Percentiles rank a stretch among this genome's conserved stretches.
Conservation (phyloP, 2,888 invertebrate species). For the Noctua janthe region DNA sequence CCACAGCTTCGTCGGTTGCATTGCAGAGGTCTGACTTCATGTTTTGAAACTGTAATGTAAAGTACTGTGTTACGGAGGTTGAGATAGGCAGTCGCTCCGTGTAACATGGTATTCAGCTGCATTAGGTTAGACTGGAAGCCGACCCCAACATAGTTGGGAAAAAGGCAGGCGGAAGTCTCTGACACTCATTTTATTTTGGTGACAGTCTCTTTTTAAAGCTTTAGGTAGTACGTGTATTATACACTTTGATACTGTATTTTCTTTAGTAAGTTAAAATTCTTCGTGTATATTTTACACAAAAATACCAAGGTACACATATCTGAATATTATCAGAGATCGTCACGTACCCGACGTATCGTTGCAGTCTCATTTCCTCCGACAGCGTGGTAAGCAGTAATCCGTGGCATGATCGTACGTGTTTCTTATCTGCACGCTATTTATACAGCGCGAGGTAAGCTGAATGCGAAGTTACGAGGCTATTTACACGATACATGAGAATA, state of each 20-base stretch:
- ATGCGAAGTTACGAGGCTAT: constrained; percentile 9
- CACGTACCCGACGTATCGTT: constrained; percentile 24
- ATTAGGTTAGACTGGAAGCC: not conserved
- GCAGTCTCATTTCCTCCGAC: constrained; percentile 52
- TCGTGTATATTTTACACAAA: not conserved
- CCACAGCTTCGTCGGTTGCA: not conserved
- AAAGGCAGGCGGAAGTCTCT: not conserved
- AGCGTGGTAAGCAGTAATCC: constrained; percentile 25
- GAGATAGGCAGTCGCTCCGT: too few relatives aligned
- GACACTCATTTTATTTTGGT: not conserved
- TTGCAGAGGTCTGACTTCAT: not conserved
- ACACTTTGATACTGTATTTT: not conserved
- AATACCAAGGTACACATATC: too few relatives aligned
- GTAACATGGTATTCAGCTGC: not conserved
- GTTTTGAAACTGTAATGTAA: not conserved
- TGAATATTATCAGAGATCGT: constrained; percentile 14
- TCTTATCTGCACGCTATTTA: constrained; percentile 46
- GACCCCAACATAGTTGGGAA: not conserved
- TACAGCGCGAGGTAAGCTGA: constrained; percentile 33
- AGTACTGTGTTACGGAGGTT: not conserved
- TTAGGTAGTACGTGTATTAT: not conserved
- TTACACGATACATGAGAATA: constrained; percentile 1
- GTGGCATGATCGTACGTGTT: constrained; percentile 39
- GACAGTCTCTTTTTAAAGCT: not conserved
- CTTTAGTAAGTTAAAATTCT: not conserved